Conservation (phyloP, 2,888 invertebrate genomes). For the Eutolmus rufibarbis region DNA sequence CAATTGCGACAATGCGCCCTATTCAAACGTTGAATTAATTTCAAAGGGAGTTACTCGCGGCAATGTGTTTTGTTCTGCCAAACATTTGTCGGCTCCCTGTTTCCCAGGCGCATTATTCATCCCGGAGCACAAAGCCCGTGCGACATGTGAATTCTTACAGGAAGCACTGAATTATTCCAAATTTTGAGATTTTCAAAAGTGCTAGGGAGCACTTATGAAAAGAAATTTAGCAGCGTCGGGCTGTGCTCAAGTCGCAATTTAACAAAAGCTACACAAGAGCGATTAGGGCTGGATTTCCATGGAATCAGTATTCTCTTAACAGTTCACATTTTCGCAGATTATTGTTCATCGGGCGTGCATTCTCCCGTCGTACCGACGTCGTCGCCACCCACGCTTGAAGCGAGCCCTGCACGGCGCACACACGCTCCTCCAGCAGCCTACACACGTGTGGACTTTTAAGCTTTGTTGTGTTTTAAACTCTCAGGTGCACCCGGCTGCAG, state of each 20-base stretch:
- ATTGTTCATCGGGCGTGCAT: not conserved
- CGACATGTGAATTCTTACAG: not conserved
- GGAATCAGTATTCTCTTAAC: not conserved
- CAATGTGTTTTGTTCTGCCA: not conserved
- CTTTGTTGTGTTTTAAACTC: not conserved
- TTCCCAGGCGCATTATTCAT: not conserved
- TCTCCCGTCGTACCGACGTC: not conserved
- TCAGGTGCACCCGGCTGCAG: not conserved
- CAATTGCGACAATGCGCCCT: not conserved
- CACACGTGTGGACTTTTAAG: not conserved
- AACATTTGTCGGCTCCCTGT: not conserved
- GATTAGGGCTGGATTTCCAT: not conserved
- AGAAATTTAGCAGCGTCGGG: not conserved
- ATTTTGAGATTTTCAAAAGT: not conserved
- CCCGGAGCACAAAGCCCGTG: not conserved
- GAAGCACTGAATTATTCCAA: not conserved
- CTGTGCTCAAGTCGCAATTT: not conserved
- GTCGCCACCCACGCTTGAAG: not conserved
- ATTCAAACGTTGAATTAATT: not conserved
- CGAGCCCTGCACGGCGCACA: not conserved
- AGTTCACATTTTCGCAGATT: conserved; percentile 18
- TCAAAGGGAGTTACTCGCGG: not conserved
- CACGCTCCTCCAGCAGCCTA: not conserved
- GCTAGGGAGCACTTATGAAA: not conserved
- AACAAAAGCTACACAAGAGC: conserved; percentile 2